Conservation (phyloP, 2,797 vertebrate genomes). For the Acanthurus tractus region DNA sequence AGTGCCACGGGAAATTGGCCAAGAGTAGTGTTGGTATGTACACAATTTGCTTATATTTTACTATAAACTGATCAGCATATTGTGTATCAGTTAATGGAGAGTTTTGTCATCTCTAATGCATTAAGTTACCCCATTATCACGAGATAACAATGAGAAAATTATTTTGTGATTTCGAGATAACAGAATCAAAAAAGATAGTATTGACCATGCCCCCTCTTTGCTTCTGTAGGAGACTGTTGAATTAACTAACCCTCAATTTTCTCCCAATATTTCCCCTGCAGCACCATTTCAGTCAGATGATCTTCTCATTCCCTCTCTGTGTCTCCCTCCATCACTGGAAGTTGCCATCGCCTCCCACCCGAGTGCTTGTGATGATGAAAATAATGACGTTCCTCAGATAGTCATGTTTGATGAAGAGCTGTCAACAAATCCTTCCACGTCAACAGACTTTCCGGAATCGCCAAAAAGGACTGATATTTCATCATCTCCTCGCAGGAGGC, state of each 20-base stretch:
- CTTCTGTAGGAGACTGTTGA: background rate
- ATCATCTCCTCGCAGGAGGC: constrained; percentile 60
- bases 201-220: too few species aligned
- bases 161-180: too few species aligned
- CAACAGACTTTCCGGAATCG: constrained; percentile 75
- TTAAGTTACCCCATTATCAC: too few species aligned
- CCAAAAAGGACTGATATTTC: constrained; percentile 68
- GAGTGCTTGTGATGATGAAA: constrained; percentile 78
- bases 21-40: constrained; percentile 74
- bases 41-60: background rate
- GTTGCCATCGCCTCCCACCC: constrained; percentile 82
- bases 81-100: background rate
- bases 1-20: constrained; percentile 82
- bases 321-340: constrained; percentile 81
- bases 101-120: too few species aligned
- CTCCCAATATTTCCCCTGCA: constrained; percentile 30
- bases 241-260: constrained; percentile 1
- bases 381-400: constrained; percentile 77
- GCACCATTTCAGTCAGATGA: constrained; percentile 82
- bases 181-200: too few species aligned
- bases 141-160: too few species aligned
- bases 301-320: constrained; percentile 81
- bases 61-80: background rate
- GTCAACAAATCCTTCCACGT: constrained; percentile 81
- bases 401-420: constrained; percentile 84